Evolutionary conservation across 2,113 vertebrate genomes (phyloP), one percentile per base, ranked within the genome.

Genomic region (Melanocharis versteri): DNA sequence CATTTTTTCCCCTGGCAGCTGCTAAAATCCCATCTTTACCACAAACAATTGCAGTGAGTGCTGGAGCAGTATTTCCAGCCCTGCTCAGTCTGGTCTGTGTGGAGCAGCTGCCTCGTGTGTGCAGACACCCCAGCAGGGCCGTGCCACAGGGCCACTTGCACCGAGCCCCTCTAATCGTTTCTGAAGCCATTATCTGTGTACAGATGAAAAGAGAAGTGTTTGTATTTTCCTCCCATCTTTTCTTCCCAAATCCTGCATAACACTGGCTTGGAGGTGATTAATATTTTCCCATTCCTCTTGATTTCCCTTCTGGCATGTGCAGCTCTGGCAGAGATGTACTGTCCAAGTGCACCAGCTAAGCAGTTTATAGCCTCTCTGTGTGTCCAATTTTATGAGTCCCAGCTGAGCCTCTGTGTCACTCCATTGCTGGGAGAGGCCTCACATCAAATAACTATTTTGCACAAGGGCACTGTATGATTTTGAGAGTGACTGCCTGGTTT

Each of bases 11-110:
- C 96, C 31, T 81, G 72, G 72, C 83, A 93, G 83, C 86, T 94
- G 76, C 92, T 91, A 69, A 93, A 93, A 96, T 95, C 72, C 80
- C 77, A 68, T 95, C 57, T 84, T 93, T 91, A 12, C 40, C 77
- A 72, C 37, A 79, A n/a, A 51, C 83, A 94, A 72, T 72, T 56
- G 90, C 4, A 1, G 76, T 31, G 62, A 64, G 79, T 82, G 80
- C 71, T 61, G 23, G 30, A 80, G 78, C 72, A 79, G 83, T 23
- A 14, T 91, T 94, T 90, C 56, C 77, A 93, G 35, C 69, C 39
- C 68, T 28, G 17, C 72, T 78, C 1, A 0, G 48, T n/a, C 19
- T 26, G 35, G 17, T 66, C 65, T 89, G 20, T 17, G 31, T 0
- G 1, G 64, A 68, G 83, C 96, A 93, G 79, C 93, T 94, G 93